Base-by-base conservation (phyloP, 2,113 vertebrate genomes). In the Eurystomus gularis region DNA sequence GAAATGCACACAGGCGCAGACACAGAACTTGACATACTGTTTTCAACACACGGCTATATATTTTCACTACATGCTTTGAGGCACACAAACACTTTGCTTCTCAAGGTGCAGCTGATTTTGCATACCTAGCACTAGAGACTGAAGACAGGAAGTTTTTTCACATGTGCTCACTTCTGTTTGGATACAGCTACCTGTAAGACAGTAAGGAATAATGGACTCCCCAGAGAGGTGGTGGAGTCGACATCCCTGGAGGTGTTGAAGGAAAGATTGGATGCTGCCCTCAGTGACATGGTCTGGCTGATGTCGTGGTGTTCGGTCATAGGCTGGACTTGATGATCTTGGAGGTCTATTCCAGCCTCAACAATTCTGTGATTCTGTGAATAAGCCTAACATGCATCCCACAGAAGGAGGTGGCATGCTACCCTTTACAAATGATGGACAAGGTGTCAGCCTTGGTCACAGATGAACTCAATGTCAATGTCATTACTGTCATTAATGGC, bases 51-150 rank as follows among this genome's bases (percentile, higher is more conserved):
- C 1, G 5, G 35, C 66, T 82, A 11, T 58, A 28, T 64, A 84
- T 88, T 82, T 90, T 79, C 84, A 78, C 28, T 39, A 9, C n/a
- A 60, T 25, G 60, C 29, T 79, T 42, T 79, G 49, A 93, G 87
- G 37, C 13, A 44, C 10, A n/a, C 23, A 58, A 57, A 8, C 2
- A 1, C 11, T 64, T 89, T 0, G 0, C 35, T 24, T 51, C 48
- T 68, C 20, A 21, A 94, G 89, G 9, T 28, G 46, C 16, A 64
- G 44, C 44, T 76, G 40, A 69, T 28, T 71, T 78, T 90, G 17
- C 52, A 55, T 70, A 66, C 31, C 25, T 65, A 37, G 12, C 29
- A 29, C 21, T 44, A 60, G 17, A 71, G 21, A 82, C 13, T 29
- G 16, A 87, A 72, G 26, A 51, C 13, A 54, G 1, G 1, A 48